Base-by-base conservation (phyloP, 92 coral and sea anemone genomes). In the Pocillopora grandis region DNA sequence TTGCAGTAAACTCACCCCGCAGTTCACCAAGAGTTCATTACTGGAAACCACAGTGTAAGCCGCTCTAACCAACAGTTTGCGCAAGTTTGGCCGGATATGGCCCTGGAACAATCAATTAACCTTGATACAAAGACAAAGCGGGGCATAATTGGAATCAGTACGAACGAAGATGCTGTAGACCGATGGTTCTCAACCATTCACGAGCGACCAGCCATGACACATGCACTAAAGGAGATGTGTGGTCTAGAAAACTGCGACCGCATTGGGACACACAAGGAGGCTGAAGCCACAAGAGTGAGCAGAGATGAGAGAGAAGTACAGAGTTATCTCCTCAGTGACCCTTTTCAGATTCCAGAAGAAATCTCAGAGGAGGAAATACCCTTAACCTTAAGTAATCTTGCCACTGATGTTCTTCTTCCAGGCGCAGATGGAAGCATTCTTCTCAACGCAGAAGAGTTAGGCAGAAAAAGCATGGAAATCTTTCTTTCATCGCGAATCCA, bases 241-340 rank as follows among this genome's bases (percentile, higher is more conserved):
- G 84, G 84, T 42, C 62, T 37, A 12, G 10, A 61, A 1, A 49
- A 68, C 16, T 10, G 0, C 13, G 75, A 42, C 14, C 69, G n/a
- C 66, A 86, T 15, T n/a, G 31, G 31, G 8, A 66, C 83, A 9
- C 93, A 90, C 78, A 87, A 90, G 73, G 89, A 87, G 56, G 90
- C 80, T 37, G 76, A 77, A 3, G 62, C 89, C 3, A 72, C 58
- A 57, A 58, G 88, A 56, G 85, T 90, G 16, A 17, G 42, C 35
- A 55, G 88, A 16, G 93, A 90, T 76, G 88, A 90, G 63, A 20
- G 57, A 15, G 93, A 90, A 63, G 83, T 90, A 2, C 68, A 73
- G 67, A 27, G 27, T 27, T 0, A 27, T 27, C 27, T 27, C 27
- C 27, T 27, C 27, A 27, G 27, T 27, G 27, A 27, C 27, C 1